Base-by-base conservation (phyloP, 1,140 invertebrate genomes). In the Ganaspis sp. region DNA sequence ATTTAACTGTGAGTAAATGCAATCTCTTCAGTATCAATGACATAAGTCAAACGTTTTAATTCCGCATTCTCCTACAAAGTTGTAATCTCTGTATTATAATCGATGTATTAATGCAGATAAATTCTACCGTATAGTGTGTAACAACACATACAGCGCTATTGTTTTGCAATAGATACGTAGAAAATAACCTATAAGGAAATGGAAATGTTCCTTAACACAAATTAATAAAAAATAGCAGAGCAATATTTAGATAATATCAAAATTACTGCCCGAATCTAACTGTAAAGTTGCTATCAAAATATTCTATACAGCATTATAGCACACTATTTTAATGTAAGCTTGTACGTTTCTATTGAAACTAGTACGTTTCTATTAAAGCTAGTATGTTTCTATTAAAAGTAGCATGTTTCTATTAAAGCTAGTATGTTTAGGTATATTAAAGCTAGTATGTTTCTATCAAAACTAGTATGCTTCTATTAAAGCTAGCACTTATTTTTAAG, bases 31-130 rank as follows among this genome's bases (percentile, higher is more conserved):
- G 45, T 49, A 49, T 49, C 45, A 49, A n/a, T 49, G 45, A 49
- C n/a, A 49, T 17, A 49, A 49, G 45, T 49, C 45, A 49, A 49
- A 49, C 45, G 45, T 49, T 49, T 49, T 49, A n/a, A 49, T 49
- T 49, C 45, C 45, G 45, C 45, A 49, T 49, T 49, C 45, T 49
- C 45, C 0, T 17, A 49, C 17, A 49, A 49, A 49, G 45, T 17
- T 49, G 45, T 17, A 49, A 49, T 49, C 45, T 49, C n/a, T 0
- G 45, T 8, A 49, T 49, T 49, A 49, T 49, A 49, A 49, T 49
- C 45, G 45, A 49, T 49, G 45, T 49, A 49, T 49, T 49, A 49
- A 49, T 49, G n/a, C 45, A 17, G 45, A 49, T 49, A 49, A 49
- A 49, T n/a, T 4, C 1, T 17, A 49, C 45, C 9, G 8, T 12